phyloP scores from a whole-genome alignment of 2,888 invertebrate species.

The Ectemnius continuus region DNA sequence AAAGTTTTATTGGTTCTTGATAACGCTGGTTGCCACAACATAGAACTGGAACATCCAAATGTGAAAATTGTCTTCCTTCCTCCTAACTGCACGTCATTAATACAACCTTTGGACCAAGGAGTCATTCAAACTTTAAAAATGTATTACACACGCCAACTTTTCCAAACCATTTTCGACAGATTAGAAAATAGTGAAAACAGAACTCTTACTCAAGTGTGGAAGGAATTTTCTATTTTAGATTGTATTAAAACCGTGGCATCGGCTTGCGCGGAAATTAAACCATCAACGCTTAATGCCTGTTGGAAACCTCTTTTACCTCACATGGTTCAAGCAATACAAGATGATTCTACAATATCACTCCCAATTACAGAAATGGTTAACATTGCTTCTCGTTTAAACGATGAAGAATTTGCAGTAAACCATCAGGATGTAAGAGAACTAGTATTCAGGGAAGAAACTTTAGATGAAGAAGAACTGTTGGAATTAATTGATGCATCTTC shows the following conservation, averaged over 20 bases:
- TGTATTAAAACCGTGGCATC: conserved; percentile 49
- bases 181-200: conserved; percentile 37
- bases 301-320: conserved; percentile 43
- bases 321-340: conserved; percentile 41
- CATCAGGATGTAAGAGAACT: conserved; percentile 45
- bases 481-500: conserved; percentile 15
- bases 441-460: conserved; percentile 21
- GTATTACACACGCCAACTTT: conserved; percentile 37
- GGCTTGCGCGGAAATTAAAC: conserved; percentile 18
- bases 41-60: conserved; percentile 17
- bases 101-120: conserved; percentile 51
- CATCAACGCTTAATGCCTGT: conserved; percentile 44
- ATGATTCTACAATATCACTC: conserved; percentile 12
- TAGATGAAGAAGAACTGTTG: conserved; percentile 48
- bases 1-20: conserved; percentile 53
- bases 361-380: not conserved
- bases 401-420: conserved; percentile 39
- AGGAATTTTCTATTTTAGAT: conserved; percentile 39
- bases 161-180: conserved; percentile 40
- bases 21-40: conserved; percentile 50
- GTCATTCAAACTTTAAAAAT: conserved; percentile 46
- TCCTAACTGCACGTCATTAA: conserved; percentile 46
- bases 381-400: conserved; percentile 27
- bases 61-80: conserved; percentile 47
- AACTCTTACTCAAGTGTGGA: conserved; percentile 42